Base-by-base conservation (phyloP, 2,113 vertebrate species). In the Halcyon malimbica region DNA sequence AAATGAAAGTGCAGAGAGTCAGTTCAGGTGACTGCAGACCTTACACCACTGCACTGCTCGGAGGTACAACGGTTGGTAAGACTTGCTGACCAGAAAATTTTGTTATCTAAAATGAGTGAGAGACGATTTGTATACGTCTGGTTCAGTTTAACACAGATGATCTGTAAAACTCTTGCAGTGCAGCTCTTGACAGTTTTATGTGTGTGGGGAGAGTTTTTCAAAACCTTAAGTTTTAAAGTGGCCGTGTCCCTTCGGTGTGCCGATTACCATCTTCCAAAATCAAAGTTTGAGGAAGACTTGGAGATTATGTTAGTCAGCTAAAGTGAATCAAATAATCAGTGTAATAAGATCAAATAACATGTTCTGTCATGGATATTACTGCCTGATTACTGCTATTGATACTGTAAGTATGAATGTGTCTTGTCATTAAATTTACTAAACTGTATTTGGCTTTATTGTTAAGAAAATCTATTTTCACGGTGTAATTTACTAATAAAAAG, bases 401-500 rank as follows among this genome's bases (percentile, higher is more conserved):
- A 20, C 48, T 63, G 71, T 76, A 70, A 90, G 62, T 76, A 91
- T 67, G 21, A 94, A 77, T 54, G 31, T 90, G 65, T 85, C 83
- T 94, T 73, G 73, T 75, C 13, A 29, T 88, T 96, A 70, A 44
- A 91, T 82, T 64, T 89, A 89, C 65, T 95, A 89, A 97, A 83
- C 60, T 80, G 48, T 53, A 46, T 90, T 90, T 90, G 85, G 70
- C 51, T 83, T 93, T 65, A 67, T 75, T 78, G n/a, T 89, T 77
- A 94, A 94, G 69, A 53, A 89, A 87, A 77, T 42, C 44, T 90
- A 10, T 67, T 89, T 96, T 92, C 89, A 83, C 83, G 44, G 88
- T 89, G 44, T 56, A n/a, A 14, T 64, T 83, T 94, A 95, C 96
- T 92, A 98, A 94, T 83, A 84, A 95, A 97, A 76, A 97, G 96